A percentile compares a stretch with the other conserved stretches of the same genome.
These are phyloP conservation scores for Melanocharis versteri DNA, from an alignment of 2,113 vertebrate species.

Conservation along the genomic window DNA sequence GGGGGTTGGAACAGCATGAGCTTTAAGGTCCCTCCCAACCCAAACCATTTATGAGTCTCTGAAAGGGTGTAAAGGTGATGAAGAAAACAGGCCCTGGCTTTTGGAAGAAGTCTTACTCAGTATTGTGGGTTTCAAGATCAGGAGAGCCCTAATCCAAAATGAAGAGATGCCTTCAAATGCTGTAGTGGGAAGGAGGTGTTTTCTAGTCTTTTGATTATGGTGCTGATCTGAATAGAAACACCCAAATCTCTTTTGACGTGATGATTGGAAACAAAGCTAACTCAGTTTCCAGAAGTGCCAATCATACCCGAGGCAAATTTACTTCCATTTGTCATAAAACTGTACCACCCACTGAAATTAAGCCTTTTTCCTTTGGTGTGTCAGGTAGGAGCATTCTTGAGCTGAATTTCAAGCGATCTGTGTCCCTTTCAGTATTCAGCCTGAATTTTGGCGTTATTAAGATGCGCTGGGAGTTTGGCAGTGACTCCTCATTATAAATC, in stretches of 20 bases:
- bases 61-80: background rate
- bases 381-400: background rate
- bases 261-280: background rate
- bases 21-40: background rate
- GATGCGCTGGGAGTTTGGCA: background rate
- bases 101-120: background rate
- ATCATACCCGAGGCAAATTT: background rate
- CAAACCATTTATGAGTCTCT: background rate
- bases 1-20: background rate
- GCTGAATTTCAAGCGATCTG: background rate
- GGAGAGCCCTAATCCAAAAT: background rate
- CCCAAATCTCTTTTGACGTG: background rate
- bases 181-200: background rate
- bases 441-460: background rate
- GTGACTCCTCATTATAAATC: constrained; percentile 19
- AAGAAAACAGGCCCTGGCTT: background rate
- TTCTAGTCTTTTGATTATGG: background rate
- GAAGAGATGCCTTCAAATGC: background rate
- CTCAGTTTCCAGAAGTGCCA: background rate
- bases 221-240: constrained; percentile 11
- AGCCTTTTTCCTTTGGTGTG: background rate
- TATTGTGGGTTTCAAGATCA: background rate
- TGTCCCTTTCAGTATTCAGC: background rate
- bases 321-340: background rate
- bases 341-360: background rate